A percentile compares a stretch with the other conserved stretches of the same genome.
Evolutionary conservation across 1,140 invertebrate species (phyloP).

Genomic region (Homalodisca vitripennis): DNA sequence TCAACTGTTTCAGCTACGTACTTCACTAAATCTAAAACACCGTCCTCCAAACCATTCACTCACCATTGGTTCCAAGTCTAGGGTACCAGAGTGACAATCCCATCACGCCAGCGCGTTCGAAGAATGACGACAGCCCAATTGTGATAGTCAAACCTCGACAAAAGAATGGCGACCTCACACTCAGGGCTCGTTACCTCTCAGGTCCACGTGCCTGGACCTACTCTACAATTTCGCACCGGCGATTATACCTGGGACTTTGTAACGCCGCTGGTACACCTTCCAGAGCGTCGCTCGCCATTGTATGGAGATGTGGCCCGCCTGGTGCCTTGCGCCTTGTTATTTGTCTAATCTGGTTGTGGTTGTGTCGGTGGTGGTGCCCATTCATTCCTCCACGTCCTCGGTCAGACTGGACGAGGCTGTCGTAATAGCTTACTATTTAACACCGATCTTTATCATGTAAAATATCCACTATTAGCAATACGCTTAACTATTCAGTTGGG

Average conservation of each 20-base stretch:
- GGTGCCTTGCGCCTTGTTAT: slow-evolving; percentile 13
- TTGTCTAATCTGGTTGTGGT: background rate
- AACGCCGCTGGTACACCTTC: too few species aligned
- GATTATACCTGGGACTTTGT: background rate
- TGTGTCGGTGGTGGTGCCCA: background rate
- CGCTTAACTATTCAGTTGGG: background rate
- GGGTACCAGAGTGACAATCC: background rate
- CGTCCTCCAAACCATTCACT: background rate
- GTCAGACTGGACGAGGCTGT: background rate
- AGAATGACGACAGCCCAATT: background rate
- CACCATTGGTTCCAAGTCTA: background rate
- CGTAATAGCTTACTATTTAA: background rate
- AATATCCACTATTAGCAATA: background rate
- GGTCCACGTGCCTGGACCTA: too few species aligned
- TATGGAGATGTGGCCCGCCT: slow-evolving; percentile 1
- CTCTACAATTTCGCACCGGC: slow-evolving; percentile 1
- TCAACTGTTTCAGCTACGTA: too few species aligned
- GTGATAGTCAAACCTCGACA: background rate
- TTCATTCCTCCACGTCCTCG: slow-evolving; percentile 3
- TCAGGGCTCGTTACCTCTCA: too few species aligned
- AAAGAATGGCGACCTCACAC: background rate
- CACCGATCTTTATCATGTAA: background rate
- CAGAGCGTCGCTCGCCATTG: slow-evolving; percentile 5
- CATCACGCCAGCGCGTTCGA: background rate
- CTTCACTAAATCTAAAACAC: too few species aligned